Base-by-base conservation (phyloP, 2,888 invertebrate genomes). In the Mechanitis messenoides region DNA sequence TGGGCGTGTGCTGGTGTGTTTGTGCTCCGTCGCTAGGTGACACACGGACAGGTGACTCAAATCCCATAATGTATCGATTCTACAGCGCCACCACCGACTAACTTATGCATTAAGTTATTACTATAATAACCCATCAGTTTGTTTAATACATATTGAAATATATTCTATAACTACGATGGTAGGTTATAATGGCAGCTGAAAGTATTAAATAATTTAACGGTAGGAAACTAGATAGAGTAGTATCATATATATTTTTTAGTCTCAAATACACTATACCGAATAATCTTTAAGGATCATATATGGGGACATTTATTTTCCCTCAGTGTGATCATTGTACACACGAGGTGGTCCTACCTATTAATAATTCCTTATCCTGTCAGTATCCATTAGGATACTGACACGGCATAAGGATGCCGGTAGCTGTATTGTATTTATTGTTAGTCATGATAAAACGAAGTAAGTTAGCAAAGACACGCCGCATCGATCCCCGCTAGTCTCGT, bases 21-120 rank as follows among this genome's bases (percentile, higher is more conserved):
- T 83, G 84, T 63, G 63, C 63, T 65, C 67, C 69, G 85, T 85
- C 76, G 83, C 85, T 82, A 82, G 83, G 82, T 74, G 75, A 84
- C 80, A 66, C 57, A 65, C 67, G 69, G 75, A 66, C 84, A 83
- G 80, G 79, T 82, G 84, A 72, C 67, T 67, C 61, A 66, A 69
- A 72, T 84, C 80, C 77, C 81, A 74, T 73, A 69, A 63, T 65
- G 45, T 81, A 85, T 85, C 74, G 84, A 85, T 85, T 81, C 77
- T 74, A 63, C 69, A 59, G 57, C 53, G 61, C 57, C 64, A 62
- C 66, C 65, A 62, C 57, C 47, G 9, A 50, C 31, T 31, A 50
- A 50, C 31, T 50, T 31, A 42, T 42, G 58, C 62, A 67, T 60
- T 62, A 60, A 46, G 63, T 46, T 64, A 67, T 47, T 56, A 61